Percentiles rank a stretch among this genome's conserved stretches.
Conservation (phyloP, 2,113 vertebrate species). For the Promerops cafer region DNA sequence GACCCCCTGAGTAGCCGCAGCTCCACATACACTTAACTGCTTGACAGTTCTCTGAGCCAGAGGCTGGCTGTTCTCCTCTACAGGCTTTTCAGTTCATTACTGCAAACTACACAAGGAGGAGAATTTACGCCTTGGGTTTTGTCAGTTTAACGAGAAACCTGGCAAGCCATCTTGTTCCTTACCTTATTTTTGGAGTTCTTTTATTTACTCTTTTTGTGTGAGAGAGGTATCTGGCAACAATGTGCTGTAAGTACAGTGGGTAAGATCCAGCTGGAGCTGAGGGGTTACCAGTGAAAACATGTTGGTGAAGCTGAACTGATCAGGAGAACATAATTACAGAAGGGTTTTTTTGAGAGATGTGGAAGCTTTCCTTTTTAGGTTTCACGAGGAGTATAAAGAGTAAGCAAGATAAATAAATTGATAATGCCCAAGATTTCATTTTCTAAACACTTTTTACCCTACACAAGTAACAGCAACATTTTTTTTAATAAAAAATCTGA, state of each 20-base stretch:
- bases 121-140: neutral
- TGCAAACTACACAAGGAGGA: neutral
- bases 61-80: neutral
- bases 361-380: neutral
- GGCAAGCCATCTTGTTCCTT: neutral
- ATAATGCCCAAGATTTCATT: neutral
- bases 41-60: neutral
- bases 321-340: neutral
- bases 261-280: neutral
- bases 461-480: neutral
- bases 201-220: neutral
- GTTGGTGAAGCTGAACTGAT: neutral
- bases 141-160: neutral
- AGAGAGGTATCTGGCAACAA: neutral
- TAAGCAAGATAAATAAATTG: neutral
- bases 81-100: neutral
- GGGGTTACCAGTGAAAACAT: neutral
- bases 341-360: neutral
- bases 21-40: fast-evolving
- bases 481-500: neutral
- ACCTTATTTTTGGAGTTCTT: neutral
- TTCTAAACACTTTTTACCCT: neutral
- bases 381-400: neutral
- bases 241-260: fast-evolving
- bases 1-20: neutral